Evolutionary conservation across 2,888 invertebrate species (phyloP), one percentile per base, ranked within the genome.

Genomic region (Periphyllus acericola): DNA sequence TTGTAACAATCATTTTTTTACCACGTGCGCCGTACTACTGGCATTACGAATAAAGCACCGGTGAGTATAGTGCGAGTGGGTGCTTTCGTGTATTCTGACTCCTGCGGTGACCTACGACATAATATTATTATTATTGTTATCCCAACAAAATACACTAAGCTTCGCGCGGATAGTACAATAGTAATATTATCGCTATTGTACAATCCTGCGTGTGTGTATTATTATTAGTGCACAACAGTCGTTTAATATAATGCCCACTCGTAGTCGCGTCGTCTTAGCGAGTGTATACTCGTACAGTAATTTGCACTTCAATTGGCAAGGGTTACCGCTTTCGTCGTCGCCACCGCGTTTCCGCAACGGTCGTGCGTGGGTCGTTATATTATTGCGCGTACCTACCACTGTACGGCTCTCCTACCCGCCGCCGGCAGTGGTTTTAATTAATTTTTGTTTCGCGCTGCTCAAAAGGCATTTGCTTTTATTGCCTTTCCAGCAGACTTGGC

Each of bases 361-460:
- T 52, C 52, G 52, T 21, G 32, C 11, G 78, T 21, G 5, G 21
- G 60, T 60, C 21, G 60, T 60, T 60, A 46, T 60, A 46, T 17
- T 76, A 29, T 52, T 78, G 11, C 55, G 32, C 3, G 32, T 55
- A 25, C 55, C 79, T 60, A 60, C 55, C 60, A n/a, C n/a, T 34
- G 17, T 6, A 29, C 52, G 21, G 60, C 55, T 4, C 60, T 60
- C 34, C 34, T 21, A 11, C n/a, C 29, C 14, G 5, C 25, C 11
- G 25, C 14, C 34, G 32, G 21, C 19, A 55, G 34, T 55, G 55
- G 79, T 79, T 79, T 79, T 79, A 79, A 79, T 79, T 79, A 79
- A 79, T 79, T 79, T 46, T 79, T 32, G 79, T 79, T 79, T 55
- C 14, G 21, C 79, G 32, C 52, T 55, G 32, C 52, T 79, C 79